Percentiles rank a stretch among this genome's conserved stretches.
Evolutionary conservation across 2,113 vertebrate genomes (phyloP).

Genomic region (Petroica traversi): DNA sequence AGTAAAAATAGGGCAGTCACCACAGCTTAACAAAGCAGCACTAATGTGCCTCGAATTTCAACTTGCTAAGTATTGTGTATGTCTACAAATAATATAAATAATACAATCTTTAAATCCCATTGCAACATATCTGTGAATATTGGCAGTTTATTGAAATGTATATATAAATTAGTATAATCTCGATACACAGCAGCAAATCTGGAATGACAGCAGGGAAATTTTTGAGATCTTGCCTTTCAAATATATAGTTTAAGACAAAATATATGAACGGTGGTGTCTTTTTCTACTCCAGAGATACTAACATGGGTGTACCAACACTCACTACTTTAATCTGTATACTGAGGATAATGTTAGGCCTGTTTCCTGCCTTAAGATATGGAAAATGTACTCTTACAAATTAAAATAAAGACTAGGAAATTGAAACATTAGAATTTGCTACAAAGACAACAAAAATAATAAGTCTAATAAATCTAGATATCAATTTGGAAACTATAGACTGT

Average conservation of each 20-base stretch:
- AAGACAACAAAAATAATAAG: background rate
- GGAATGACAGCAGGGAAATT: background rate
- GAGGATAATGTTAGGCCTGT: background rate
- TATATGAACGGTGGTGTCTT: background rate
- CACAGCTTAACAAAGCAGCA: slow-evolving; percentile 7
- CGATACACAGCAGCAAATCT: background rate
- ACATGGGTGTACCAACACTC: background rate
- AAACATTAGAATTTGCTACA: background rate
- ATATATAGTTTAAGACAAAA: background rate
- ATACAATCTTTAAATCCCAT: background rate
- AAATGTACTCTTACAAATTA: background rate
- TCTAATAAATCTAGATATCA: background rate
- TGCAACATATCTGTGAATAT: background rate
- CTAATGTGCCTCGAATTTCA: background rate
- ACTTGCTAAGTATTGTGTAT: background rate
- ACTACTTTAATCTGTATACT: background rate
- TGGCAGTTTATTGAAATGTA: background rate
- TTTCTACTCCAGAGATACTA: background rate
- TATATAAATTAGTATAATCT: background rate
- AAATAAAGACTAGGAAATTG: background rate
- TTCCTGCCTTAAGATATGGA: background rate
- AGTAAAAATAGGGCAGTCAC: slow-evolving; percentile 33
- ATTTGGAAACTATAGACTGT: background rate
- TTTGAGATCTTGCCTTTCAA: background rate
- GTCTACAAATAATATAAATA: background rate